Evolutionary conservation across 2,113 vertebrate genomes (phyloP).

Genomic region (Apistogramma diplotaenia): DNA sequence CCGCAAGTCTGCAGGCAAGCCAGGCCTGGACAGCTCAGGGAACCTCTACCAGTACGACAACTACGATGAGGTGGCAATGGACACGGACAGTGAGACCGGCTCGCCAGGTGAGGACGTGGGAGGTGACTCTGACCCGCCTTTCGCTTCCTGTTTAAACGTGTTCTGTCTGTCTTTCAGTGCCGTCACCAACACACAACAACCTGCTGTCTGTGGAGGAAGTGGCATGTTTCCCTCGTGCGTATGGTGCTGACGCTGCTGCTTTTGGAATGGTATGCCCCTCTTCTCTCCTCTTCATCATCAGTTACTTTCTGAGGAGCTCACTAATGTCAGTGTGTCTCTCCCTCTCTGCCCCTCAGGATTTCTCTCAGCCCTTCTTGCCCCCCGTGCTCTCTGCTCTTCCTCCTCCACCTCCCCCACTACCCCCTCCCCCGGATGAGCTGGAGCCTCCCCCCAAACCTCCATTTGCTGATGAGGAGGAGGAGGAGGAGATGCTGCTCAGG

Average conservation of each 20-base stretch:
- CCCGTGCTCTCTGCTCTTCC: conserved; percentile 66
- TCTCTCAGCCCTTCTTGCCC: conserved; percentile 75
- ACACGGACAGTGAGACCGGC: conserved; percentile 93
- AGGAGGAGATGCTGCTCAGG: conserved; percentile 96
- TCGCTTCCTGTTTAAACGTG: neutral
- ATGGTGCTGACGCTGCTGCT: conserved; percentile 22
- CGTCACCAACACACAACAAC: conserved; percentile 54
- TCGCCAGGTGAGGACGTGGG: conserved; percentile 85
- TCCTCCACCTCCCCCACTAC: conserved; percentile 85
- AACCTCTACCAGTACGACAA: conserved; percentile 98
- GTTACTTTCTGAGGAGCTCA: neutral
- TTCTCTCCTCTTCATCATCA: neutral
- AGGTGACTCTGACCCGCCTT: neutral
- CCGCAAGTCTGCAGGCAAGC: conserved; percentile 86
- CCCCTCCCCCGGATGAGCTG: conserved; percentile 81
- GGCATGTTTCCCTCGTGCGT: neutral
- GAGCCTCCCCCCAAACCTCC: conserved; percentile 94
- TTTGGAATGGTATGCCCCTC: conserved; percentile 49
- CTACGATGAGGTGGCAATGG: conserved; percentile 99
- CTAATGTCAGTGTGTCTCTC: neutral
- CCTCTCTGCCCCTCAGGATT: neutral
- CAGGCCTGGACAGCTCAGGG: conserved; percentile 82
- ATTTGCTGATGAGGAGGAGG: conserved; percentile 96
- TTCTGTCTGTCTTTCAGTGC: conserved; percentile 47
- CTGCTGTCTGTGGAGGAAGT: neutral